Evolutionary conservation across 2,113 vertebrate species (phyloP), one percentile per base, ranked within the genome.

Genomic region (Heterochromis multidens): DNA sequence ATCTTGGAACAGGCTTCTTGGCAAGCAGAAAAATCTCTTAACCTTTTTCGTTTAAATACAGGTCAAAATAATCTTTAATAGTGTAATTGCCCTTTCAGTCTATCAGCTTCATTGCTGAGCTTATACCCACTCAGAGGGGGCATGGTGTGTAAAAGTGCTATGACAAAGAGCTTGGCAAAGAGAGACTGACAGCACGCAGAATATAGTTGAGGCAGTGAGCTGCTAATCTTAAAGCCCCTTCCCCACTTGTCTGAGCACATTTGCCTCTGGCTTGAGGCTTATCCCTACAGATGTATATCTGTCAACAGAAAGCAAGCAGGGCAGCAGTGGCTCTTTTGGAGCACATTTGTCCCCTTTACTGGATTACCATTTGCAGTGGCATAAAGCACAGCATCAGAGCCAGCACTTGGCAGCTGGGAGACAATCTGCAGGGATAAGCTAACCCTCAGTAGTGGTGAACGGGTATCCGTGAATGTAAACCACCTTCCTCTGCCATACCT

Each of bases 201-300:
- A 27, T 33, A 35, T 23, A 40, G 89, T 81, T 59, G 81, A 90
- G 81, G 81, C 91, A 87, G 87, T 31, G 17, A 90, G 93, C 80
- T 81, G 91, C 93, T 95, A 93, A 95, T 95, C 94, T 94, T 85
- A 93, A 91, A 89, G 87, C 92, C 89, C 72, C 79, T 88, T 94
- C 91, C 92, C 87, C 86, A 92, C 89, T 94, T 93, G 92, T 95
- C 90, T 83, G 84, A 89, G 90, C 88, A 91, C 89, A 95, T 94
- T 92, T 93, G 84, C 87, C 86, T 93, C 90, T 88, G 80, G 88
- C 91, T 90, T 82, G 60, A 86, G 89, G 90, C 94, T 93, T 94
- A 94, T 94, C 91, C 92, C 80, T 91, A 88, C 91, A 95, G 95
- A 95, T 95, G 92, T 91, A 84, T 93, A 94, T 95, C 94, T 93